Percentiles rank a stretch among this genome's conserved stretches.
These are phyloP conservation scores for Spheniscus humboldti DNA, from an alignment of 2,797 vertebrate species.

Conservation along the genomic window DNA sequence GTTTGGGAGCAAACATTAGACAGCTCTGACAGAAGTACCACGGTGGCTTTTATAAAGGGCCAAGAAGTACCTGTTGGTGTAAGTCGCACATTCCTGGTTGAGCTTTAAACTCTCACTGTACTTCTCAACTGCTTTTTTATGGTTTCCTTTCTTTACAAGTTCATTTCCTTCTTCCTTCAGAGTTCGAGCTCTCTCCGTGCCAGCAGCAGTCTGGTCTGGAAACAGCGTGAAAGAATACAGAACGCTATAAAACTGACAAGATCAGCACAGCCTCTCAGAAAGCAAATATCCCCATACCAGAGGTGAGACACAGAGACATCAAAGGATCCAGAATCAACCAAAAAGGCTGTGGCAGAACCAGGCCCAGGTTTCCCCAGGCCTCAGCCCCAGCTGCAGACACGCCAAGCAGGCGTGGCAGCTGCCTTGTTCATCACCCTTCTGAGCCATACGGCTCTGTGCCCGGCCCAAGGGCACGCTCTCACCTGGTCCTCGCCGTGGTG, in stretches of 20 bases:
- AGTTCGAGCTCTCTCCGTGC: constrained; percentile 73
- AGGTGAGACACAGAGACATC: neutral
- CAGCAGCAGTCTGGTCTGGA: constrained; percentile 72
- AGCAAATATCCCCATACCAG: neutral
- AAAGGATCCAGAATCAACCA: neutral
- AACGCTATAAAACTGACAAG: neutral
- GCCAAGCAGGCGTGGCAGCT: neutral
- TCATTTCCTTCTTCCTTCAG: constrained; percentile 92
- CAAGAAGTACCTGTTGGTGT: constrained; percentile 85
- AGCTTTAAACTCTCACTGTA: constrained; percentile 88
- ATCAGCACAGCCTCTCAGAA: neutral
- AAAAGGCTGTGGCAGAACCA: neutral
- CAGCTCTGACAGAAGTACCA: neutral
- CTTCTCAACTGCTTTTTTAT: constrained; percentile 88
- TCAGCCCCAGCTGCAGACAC: neutral
- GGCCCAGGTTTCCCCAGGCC: neutral
- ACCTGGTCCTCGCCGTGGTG: constrained; percentile 40
- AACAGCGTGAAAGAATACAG: neutral
- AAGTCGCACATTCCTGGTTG: constrained; percentile 81
- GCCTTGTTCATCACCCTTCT: neutral
- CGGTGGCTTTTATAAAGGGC: neutral
- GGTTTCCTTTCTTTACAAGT: constrained; percentile 88
- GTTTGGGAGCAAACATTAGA: neutral
- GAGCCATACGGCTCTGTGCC: neutral
- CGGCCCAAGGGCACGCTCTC: neutral